These are phyloP conservation scores for Phortica magna DNA, from an alignment of 2,888 invertebrate species.

Conservation along the genomic window DNA sequence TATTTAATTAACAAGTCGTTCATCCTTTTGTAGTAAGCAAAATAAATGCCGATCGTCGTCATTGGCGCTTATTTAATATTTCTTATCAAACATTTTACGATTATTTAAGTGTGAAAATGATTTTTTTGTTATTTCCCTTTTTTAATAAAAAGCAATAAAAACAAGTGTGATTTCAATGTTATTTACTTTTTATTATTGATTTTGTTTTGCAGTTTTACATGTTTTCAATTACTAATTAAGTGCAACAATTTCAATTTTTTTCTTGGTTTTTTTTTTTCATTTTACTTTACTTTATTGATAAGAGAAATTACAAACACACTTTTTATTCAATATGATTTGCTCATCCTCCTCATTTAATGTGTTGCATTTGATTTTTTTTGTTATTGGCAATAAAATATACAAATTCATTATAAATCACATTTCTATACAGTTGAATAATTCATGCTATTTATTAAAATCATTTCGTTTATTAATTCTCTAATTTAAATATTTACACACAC, in stretches of 20 bases:
- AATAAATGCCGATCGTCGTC: slow-evolving; percentile 60
- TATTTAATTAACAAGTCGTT: slow-evolving; percentile 7
- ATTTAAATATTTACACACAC: slow-evolving; percentile 26
- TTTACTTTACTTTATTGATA: slow-evolving; percentile 3
- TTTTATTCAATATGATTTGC: not conserved
- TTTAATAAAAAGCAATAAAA: slow-evolving; percentile 50
- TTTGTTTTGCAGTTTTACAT: slow-evolving; percentile 44
- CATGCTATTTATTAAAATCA: slow-evolving; percentile 7
- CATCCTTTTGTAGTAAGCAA: slow-evolving; percentile 53
- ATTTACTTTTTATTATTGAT: slow-evolving; percentile 20
- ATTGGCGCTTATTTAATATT: slow-evolving; percentile 54
- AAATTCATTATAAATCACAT: slow-evolving; percentile 28
- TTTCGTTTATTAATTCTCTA: not conserved
- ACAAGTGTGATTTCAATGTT: not conserved
- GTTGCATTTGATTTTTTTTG: not conserved
- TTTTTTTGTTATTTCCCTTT: slow-evolving; percentile 35
- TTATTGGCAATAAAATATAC: slow-evolving; percentile 26
- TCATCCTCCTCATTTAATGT: not conserved
- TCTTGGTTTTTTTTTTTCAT: not conserved
- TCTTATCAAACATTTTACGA: slow-evolving; percentile 56
- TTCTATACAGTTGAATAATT: slow-evolving; percentile 27
- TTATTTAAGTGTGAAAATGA: slow-evolving; percentile 57
- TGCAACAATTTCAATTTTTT: slow-evolving; percentile 17
- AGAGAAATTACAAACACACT: slow-evolving; percentile 25
- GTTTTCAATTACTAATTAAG: slow-evolving; percentile 26